Evolutionary conservation across 2,113 vertebrate species (phyloP), one percentile per base, ranked within the genome.

Genomic region (Condylura cristata): DNA sequence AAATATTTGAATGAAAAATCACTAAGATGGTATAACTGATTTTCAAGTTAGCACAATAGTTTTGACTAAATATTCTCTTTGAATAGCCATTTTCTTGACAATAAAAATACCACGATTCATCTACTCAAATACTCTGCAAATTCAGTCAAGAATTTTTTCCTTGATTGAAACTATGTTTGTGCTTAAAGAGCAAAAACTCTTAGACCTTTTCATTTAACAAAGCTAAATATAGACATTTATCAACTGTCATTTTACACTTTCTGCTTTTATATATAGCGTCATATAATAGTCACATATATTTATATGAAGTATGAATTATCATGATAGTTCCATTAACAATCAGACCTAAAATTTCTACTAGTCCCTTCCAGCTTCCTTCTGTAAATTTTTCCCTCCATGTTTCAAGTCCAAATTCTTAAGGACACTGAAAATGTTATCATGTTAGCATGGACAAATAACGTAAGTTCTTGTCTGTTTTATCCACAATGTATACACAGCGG

Each of bases 11-110:
- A n/a, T 48, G 26, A 39, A 72, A 74, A 63, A 93, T 66, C 4
- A 82, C 17, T 37, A 32, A 78, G 9, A 37, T 41, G 41, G 1
- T n/a, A 24, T 32, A 44, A 28, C 5, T 87, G 63, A 65, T 72
- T 65, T 94, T 89, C 66, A 68, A 4, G 46, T 68, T 8, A 80
- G 26, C 16, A 56, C 10, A 79, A 9, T 30, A 28, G 16, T 53
- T 76, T 60, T 81, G 22, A 60, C 18, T 39, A 70, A 80, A 66
- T 48, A 53, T n/a, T 71, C 11, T n/a, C n/a, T 78, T 44, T 28
- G 72, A 72, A 65, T 34, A 93, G 61, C n/a, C 24, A 60, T 39
- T 95, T 89, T 20, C 51, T 58, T 95, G 51, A 34, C 8, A 83
- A 32, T n/a, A 30, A 46, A 81, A 75, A 22, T 34, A 48, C 6